These are phyloP conservation scores for Syngnathoides biaculeatus DNA, from an alignment of 2,113 vertebrate species.

Conservation along the genomic window DNA sequence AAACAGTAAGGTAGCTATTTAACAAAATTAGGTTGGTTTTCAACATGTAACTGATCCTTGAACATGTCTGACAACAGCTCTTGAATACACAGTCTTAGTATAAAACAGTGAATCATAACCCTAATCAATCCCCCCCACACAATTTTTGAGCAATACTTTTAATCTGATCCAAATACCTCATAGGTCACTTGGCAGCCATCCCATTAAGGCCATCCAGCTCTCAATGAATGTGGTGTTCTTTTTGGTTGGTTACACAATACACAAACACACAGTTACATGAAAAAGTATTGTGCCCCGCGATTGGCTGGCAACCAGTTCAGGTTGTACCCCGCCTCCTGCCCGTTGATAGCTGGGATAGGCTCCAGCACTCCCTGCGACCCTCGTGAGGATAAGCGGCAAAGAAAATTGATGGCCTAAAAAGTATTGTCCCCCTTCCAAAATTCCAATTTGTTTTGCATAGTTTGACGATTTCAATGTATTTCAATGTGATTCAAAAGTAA, in stretches of 20 bases:
- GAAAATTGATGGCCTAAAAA: too few relatives aligned
- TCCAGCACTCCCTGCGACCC: too few relatives aligned
- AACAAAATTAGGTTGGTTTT: background rate
- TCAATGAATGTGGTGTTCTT: background rate
- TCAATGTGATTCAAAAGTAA: too few relatives aligned
- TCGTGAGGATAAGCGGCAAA: too few relatives aligned
- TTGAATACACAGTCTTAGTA: background rate
- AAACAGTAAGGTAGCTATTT: background rate
- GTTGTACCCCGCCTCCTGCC: too few relatives aligned
- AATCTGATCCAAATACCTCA: background rate
- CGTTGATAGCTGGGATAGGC: too few relatives aligned
- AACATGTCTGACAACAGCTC: background rate
- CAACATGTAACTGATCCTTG: background rate
- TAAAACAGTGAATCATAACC: background rate
- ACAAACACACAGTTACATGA: background rate
- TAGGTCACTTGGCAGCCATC: background rate
- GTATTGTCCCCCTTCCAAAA: too few relatives aligned
- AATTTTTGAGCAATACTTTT: background rate
- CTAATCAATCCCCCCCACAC: background rate
- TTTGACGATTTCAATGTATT: too few relatives aligned
- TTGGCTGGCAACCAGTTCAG: too few relatives aligned
- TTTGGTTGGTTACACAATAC: background rate
- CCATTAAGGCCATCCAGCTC: background rate
- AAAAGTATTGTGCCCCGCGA: too few relatives aligned
- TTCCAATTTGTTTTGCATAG: too few relatives aligned